These are phyloP conservation scores for Aradophagus sp. DNA, from an alignment of 1,140 invertebrate species.

Conservation along the genomic window DNA sequence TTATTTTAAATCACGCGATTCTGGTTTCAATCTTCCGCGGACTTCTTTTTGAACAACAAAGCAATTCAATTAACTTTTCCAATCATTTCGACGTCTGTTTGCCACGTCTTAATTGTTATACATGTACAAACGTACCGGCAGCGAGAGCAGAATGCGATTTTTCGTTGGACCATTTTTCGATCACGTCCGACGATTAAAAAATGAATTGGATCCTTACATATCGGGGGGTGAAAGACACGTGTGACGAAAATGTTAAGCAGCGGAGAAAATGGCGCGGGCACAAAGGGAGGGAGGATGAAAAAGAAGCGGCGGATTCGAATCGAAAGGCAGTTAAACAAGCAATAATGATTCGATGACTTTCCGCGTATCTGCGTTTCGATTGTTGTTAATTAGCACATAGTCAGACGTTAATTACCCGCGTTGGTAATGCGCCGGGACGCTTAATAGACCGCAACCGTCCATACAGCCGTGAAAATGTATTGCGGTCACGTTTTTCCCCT, in stretches of 20 bases:
- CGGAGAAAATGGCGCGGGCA: background rate
- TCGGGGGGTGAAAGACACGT: slow-evolving; percentile 15
- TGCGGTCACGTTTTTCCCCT: slow-evolving; percentile 62
- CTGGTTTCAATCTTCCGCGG: too few species aligned
- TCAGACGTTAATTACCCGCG: slow-evolving; percentile 57
- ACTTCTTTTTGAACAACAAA: too few species aligned
- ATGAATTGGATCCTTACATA: slow-evolving; percentile 40
- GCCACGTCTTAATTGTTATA: too few species aligned
- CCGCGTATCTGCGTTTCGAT: slow-evolving; percentile 48
- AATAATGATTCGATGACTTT: slow-evolving; percentile 51
- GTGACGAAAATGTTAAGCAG: slow-evolving; percentile 37
- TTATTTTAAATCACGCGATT: too few species aligned
- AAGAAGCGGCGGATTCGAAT: slow-evolving; percentile 8
- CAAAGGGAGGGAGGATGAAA: slow-evolving; percentile 6
- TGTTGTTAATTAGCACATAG: slow-evolving; percentile 53
- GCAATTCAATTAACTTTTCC: too few species aligned
- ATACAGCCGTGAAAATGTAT: slow-evolving; percentile 55
- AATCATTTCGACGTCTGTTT: too few species aligned
- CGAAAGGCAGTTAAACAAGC: slow-evolving; percentile 25
- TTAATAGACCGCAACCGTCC: slow-evolving; percentile 57
- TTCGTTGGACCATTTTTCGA: slow-evolving; percentile 4
- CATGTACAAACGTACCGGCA: too few species aligned
- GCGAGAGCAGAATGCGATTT: slow-evolving; percentile 1
- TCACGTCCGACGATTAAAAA: slow-evolving; percentile 34
- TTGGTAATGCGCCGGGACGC: slow-evolving; percentile 43